phyloP scores from a whole-genome alignment of 1,140 invertebrate species.

The Drusus annulatus region DNA sequence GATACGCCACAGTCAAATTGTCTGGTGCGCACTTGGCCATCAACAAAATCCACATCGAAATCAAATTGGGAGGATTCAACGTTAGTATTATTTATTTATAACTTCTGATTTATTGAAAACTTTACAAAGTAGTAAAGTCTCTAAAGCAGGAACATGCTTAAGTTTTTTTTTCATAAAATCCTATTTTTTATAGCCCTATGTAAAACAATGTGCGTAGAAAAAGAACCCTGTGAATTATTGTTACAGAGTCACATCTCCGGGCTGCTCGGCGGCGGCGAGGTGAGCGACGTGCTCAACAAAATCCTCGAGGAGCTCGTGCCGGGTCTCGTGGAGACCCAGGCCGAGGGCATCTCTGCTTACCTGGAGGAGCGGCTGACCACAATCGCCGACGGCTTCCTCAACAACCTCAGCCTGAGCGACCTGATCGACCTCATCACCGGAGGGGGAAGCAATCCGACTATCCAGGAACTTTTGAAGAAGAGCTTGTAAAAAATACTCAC shows the following conservation, averaged over 20 bases:
- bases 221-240: not conserved
- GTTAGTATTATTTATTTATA: not conserved
- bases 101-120: too few species aligned
- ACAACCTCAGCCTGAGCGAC: conserved; percentile 23
- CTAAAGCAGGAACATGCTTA: too few species aligned
- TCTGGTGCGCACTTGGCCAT: not conserved
- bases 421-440: conserved; percentile 46
- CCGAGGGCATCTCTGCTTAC: not conserved
- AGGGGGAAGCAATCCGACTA: not conserved
- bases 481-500: too few species aligned
- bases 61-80: conserved; percentile 7
- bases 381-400: conserved; percentile 31
- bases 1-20: conserved; percentile 30
- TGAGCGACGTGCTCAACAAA: conserved; percentile 38
- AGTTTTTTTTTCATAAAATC: too few species aligned
- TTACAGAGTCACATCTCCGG: conserved; percentile 50
- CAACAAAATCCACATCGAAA: not conserved
- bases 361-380: conserved; percentile 18
- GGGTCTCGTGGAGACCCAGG: conserved; percentile 28
- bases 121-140: too few species aligned
- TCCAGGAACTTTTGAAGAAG: too few species aligned
- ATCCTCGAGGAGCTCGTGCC: conserved; percentile 43
- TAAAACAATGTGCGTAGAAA: too few species aligned
- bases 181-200: too few species aligned
- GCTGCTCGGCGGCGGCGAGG: conserved; percentile 47